Base-by-base conservation (phyloP, 2,113 vertebrate species). In the Malaclemys terrapin region DNA sequence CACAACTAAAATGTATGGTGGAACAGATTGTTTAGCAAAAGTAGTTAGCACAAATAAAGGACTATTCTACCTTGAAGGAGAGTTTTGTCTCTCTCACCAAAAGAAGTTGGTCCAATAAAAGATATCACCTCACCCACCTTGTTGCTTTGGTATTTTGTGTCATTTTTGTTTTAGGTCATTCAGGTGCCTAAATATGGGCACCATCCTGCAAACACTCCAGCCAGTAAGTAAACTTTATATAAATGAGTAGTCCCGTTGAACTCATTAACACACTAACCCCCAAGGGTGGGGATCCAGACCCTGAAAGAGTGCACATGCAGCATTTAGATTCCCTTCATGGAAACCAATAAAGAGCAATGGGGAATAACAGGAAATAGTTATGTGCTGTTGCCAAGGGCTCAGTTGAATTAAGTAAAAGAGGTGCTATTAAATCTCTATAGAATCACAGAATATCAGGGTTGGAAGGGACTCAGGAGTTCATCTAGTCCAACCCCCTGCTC, bases 181-280 rank as follows among this genome's bases (percentile, higher is more conserved):
- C 11, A 56, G 27, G 4, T 8, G 20, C 80, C 12, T n/a, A 62
- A 75, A 19, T 75, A 80, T 0, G 1, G 87, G 50, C 7, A 88
- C 35, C 31, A 69, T 69, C 35, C 31, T 29, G 12, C 45, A 83
- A 29, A 50, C 82, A 16, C 4, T 89, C 79, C 75, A 79, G 49
- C 2, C 4, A 1, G 1, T 9, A 72, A 75, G 83, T 80, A 82
- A 88, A n/a, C 22, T 16, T 13, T 65, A 25, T 0, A 0, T 45
- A 29, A 25, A 11, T 59, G 52, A 50, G 54, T 0, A 88, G 35
- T 17, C 5, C 53, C 1, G 0, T 12, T 27, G 76, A 93, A 69
- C 2, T 13, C 29, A 25, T 22, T 53, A 24, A 20, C 75, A 80
- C 10, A 31, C 1, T 5, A n/a, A 5, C 69, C 47, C 75, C 42